Evolutionary conservation across 1,140 invertebrate species (phyloP).

Genomic region (Zaprionus kolodkinae): DNA sequence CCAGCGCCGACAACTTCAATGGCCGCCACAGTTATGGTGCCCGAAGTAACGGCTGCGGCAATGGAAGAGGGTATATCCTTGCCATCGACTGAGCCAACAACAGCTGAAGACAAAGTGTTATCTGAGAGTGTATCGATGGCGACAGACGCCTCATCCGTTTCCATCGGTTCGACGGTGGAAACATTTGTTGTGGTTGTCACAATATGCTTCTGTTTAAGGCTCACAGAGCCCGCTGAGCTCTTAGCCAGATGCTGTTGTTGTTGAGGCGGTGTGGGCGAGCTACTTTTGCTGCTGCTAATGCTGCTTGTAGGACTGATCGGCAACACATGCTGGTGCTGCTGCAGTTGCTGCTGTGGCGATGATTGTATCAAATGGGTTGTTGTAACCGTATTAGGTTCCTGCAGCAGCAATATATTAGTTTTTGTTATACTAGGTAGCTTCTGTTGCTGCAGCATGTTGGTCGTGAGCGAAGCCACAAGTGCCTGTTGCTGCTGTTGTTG

Average conservation of each 20-base stretch:
- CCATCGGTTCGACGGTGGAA: conserved; percentile 60
- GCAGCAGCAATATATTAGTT: conserved; percentile 63
- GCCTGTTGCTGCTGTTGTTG: conserved; percentile 67
- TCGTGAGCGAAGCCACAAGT: conserved; percentile 57
- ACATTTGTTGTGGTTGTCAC: conserved; percentile 36
- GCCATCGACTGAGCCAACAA: conserved; percentile 51
- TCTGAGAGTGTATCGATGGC: conserved; percentile 52
- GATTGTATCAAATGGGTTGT: conserved; percentile 52
- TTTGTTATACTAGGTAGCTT: conserved; percentile 45
- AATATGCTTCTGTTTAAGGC: conserved; percentile 49
- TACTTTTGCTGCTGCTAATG: conserved; percentile 72
- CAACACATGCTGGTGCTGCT: conserved; percentile 68
- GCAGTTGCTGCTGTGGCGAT: conserved; percentile 52
- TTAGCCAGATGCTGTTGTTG: conserved; percentile 55
- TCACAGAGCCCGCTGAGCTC: conserved; percentile 19
- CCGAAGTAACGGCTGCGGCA: conserved; percentile 43
- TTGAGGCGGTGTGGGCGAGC: conserved; percentile 68
- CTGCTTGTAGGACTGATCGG: conserved; percentile 80
- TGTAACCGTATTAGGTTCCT: conserved; percentile 52
- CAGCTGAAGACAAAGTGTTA: conserved; percentile 42
- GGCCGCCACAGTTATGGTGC: conserved; percentile 54
- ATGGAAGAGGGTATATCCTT: conserved; percentile 53
- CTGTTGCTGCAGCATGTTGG: conserved; percentile 51
- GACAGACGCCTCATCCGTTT: conserved; percentile 57
- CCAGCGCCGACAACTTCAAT: conserved; percentile 73